These are phyloP conservation scores for Sorex araneus DNA, from an alignment of 2,113 vertebrate species.

Conservation along the genomic window DNA sequence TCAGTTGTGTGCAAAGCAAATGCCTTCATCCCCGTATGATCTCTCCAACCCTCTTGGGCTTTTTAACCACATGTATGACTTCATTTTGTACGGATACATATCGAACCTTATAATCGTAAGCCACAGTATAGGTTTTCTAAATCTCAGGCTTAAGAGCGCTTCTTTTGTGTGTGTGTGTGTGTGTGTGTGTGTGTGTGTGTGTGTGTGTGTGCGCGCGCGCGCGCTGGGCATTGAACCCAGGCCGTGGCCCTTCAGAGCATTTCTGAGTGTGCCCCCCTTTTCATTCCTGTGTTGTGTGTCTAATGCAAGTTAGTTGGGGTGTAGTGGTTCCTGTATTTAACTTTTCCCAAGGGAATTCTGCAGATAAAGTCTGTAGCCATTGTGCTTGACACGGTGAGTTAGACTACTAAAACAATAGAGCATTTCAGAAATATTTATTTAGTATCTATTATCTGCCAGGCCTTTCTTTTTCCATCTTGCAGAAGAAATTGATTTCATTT, in stretches of 20 bases:
- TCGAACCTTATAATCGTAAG: conserved; percentile 45
- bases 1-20: no score
- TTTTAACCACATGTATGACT: conserved; percentile 25
- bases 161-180: not conserved
- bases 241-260: not conserved
- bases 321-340: conserved; percentile 47
- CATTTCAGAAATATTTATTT: conserved; percentile 59
- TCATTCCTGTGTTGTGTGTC: not conserved
- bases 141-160: conserved; percentile 28
- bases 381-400: conserved; percentile 37
- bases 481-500: conserved; percentile 54
- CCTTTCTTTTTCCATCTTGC: conserved; percentile 46
- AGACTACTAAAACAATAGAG: conserved; percentile 44
- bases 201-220: no score
- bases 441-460: conserved; percentile 10
- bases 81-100: conserved; percentile 19
- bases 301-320: not conserved
- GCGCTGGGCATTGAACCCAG: no score
- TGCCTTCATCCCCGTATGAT: no score
- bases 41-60: no score
- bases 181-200: no score
- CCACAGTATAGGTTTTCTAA: conserved; percentile 22
- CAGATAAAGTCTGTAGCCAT: conserved; percentile 5
- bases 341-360: conserved; percentile 60
- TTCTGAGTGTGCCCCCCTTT: not conserved